Base-by-base conservation (phyloP, 2,888 invertebrate genomes). In the Parnassius apollo region DNA sequence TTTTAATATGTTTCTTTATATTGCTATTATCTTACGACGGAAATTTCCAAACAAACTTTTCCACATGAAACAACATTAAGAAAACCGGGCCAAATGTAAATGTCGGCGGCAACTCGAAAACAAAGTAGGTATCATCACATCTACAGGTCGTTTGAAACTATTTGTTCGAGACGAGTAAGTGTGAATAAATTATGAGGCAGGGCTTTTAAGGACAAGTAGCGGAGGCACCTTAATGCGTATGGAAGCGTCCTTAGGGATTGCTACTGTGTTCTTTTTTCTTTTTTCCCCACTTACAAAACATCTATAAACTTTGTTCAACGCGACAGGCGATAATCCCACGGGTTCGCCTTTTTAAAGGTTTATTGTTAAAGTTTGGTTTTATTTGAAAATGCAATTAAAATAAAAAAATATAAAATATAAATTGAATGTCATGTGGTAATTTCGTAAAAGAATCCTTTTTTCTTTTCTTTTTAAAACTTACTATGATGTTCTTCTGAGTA, bases 161-260 rank as follows among this genome's bases (percentile, higher is more conserved):
- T 61, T 45, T 35, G 9, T 13, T 9, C n/a, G 12, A 25, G 12
- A 11, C 35, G 57, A 42, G 57, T 42, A 13, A 49, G 49, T 18
- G 49, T 13, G 62, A 62, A 62, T 62, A 62, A 62, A 58, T 62
- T 58, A 62, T 58, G 58, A 49, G 13, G 13, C 44, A 44, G n/a
- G 58, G 50, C 58, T 62, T 62, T 58, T 58, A 58, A 58, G 62
- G 50, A 10, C 18, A 42, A 54, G 46, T 35, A 45, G 45, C n/a
- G 9, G 9, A 13, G 49, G 44, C 49, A 25, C 58, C 54, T n/a
- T 58, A 58, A 62, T 62, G 35, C 62, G 13, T 58, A 58, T 18
- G 58, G 53, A 62, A 10, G 53, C 42, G 35, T 57, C 62, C 62
- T 35, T 9, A 0, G 62, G 54, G 62, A 54, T 13, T n/a, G 18